These are phyloP conservation scores for Urocynchramus pylzowi DNA, from an alignment of 2,113 vertebrate species.

Conservation along the genomic window DNA sequence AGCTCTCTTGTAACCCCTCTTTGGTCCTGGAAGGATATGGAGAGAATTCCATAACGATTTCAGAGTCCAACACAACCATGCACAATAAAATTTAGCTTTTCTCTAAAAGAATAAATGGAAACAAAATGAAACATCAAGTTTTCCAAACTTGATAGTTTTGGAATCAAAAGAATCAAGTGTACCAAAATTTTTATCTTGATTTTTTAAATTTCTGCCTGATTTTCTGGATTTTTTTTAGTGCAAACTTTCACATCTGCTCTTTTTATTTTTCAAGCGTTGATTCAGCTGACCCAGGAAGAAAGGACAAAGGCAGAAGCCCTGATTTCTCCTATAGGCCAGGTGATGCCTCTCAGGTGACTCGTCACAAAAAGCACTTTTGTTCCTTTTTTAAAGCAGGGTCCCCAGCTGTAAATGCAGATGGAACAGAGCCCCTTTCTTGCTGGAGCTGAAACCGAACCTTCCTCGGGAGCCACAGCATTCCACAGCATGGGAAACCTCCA, in stretches of 20 bases:
- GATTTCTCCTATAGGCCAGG: background rate
- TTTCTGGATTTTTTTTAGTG: background rate
- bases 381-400: background rate
- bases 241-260: background rate
- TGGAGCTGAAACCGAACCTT: background rate
- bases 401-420: background rate
- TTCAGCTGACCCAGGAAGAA: background rate
- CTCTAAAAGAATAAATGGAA: background rate
- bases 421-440: slow-evolving; percentile 38
- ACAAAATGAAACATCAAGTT: background rate
- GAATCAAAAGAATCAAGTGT: background rate
- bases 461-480: background rate
- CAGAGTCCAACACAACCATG: background rate
- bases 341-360: slow-evolving; percentile 1
- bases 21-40: background rate
- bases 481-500: background rate
- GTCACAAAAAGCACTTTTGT: slow-evolving; percentile 50
- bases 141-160: background rate
- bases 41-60: background rate
- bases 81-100: background rate
- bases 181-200: background rate
- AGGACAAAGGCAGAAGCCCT: background rate
- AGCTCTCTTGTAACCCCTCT: background rate
- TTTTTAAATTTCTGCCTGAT: background rate
- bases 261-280: background rate